Evolutionary conservation across 2,888 invertebrate species (phyloP).

Genomic region (Mactromeris polynyma): DNA sequence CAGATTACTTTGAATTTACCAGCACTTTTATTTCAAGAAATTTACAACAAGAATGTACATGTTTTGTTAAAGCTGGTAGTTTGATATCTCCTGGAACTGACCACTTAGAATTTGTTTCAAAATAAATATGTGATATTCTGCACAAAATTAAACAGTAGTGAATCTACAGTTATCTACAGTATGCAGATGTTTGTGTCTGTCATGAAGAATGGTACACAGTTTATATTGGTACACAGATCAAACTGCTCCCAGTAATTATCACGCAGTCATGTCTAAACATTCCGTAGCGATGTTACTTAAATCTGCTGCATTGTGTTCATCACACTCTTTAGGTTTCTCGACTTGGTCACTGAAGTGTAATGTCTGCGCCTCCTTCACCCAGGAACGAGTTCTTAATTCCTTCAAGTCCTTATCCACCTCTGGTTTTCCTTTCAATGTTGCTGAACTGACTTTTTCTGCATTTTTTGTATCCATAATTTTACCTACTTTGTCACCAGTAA

Average conservation of each 20-base stretch:
- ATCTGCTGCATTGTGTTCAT: conserved; percentile 29
- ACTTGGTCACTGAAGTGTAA: conserved; percentile 63
- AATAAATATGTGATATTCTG: no score
- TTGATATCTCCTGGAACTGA: no score
- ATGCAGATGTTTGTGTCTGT: no score
- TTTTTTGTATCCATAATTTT: conserved; percentile 49
- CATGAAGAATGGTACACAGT: no score
- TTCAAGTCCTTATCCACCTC: conserved; percentile 75
- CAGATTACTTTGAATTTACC: no score
- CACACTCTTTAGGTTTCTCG: conserved; percentile 27
- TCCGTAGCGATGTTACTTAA: conserved; percentile 36
- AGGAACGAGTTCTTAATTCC: conserved; percentile 83
- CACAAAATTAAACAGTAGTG: no score
- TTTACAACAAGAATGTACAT: no score
- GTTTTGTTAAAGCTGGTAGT: no score
- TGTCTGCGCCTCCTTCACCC: conserved; percentile 84
- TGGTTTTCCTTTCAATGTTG: conserved; percentile 66
- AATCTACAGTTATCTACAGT: no score
- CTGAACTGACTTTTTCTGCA: conserved; percentile 21
- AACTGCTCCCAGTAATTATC: background rate
- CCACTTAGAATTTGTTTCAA: no score
- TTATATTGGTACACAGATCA: no score
- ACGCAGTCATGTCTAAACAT: conserved; percentile 51
- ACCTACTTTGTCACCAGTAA: conserved; percentile 63
- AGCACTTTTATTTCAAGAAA: no score